Evolutionary conservation across 2,888 invertebrate species (phyloP).

Genomic region (Cheilosia soror): DNA sequence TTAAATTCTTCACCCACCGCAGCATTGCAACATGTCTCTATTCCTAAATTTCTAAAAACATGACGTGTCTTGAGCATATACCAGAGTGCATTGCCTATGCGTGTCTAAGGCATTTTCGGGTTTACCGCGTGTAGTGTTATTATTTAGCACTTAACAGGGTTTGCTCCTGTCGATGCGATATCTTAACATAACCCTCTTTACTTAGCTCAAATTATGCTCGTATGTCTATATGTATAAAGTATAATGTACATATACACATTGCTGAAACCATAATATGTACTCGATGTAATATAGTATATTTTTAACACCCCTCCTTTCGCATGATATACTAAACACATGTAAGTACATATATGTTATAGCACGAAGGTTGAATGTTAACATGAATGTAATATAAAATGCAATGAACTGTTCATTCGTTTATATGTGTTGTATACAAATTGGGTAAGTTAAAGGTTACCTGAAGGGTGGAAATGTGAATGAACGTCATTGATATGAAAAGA

Average conservation of each 20-base stretch:
- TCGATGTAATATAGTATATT: neutral
- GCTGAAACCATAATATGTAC: constrained; percentile 1
- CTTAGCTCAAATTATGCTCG: too few species aligned
- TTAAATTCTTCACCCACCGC: neutral
- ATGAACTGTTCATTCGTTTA: constrained; percentile 13
- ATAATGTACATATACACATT: neutral
- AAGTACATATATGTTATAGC: neutral
- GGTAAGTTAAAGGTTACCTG: constrained; percentile 44
- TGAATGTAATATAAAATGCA: constrained; percentile 34
- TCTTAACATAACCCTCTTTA: neutral
- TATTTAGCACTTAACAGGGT: neutral
- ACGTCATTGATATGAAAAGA: constrained; percentile 6
- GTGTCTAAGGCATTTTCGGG: too few species aligned
- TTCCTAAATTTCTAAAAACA: too few species aligned
- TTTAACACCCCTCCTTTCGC: constrained; percentile 20
- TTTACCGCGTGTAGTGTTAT: too few species aligned
- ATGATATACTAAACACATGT: neutral
- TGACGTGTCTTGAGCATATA: too few species aligned
- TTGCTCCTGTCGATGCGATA: constrained; percentile 1
- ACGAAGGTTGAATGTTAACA: neutral
- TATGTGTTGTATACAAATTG: constrained; percentile 27
- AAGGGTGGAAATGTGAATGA: constrained; percentile 40
- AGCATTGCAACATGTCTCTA: neutral
- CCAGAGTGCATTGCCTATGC: too few species aligned
- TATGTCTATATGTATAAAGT: neutral